Evolutionary conservation across 2,797 vertebrate species (phyloP).

Genomic region (Caiman crocodilus): DNA sequence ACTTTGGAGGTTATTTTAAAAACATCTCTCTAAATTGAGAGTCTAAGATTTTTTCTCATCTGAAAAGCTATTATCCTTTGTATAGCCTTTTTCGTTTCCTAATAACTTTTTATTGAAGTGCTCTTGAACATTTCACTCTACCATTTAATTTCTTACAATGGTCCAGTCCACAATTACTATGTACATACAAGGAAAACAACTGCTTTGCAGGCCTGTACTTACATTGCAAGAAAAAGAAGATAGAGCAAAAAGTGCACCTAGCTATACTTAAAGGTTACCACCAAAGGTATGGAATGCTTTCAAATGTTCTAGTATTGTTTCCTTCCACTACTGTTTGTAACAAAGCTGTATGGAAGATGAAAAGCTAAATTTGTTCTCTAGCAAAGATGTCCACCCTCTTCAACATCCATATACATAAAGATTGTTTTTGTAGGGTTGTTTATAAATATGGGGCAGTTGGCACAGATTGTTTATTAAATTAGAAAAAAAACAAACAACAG

Average conservation of each 20-base stretch:
- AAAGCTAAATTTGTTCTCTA: neutral
- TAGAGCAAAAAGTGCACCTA: neutral
- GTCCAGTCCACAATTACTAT: neutral
- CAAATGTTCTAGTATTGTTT: accelerated
- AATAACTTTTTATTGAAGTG: neutral
- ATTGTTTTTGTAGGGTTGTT: neutral
- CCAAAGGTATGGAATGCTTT: neutral
- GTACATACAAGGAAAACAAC: neutral
- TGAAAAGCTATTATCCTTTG: neutral
- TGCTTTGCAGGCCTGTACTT: neutral
- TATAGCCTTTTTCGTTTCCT: neutral
- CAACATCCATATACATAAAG: neutral
- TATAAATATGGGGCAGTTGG: neutral
- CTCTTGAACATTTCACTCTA: neutral
- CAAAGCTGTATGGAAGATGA: neutral
- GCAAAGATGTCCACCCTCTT: neutral
- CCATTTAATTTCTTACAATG: neutral
- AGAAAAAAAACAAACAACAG: neutral
- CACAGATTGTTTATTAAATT: neutral
- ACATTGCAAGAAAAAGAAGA: neutral
- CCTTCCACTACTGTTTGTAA: neutral
- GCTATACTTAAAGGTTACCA: neutral
- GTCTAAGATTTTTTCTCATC: neutral
- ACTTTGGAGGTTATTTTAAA: neutral
- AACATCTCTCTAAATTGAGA: neutral